Base-by-base conservation (phyloP, 2,888 invertebrate species). In the Agonopterix heracliana region DNA sequence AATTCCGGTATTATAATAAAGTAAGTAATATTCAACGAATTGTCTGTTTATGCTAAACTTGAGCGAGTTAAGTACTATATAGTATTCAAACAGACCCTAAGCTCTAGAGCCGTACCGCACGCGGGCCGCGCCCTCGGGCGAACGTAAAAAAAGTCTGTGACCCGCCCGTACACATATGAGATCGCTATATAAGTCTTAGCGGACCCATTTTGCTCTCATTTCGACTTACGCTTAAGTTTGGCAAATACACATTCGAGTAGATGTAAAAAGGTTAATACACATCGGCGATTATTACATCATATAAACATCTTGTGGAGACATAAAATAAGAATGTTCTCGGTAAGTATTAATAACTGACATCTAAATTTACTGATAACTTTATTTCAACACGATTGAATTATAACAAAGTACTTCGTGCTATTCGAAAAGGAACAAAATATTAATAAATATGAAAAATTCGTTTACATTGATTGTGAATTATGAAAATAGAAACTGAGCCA, bases 101-200 rank as follows among this genome's bases (percentile, higher is more conserved):
- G 41, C 12, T 13, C 2, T 45, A 46, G 13, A 9, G 40, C 43
- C 7, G 26, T 44, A 47, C 35, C 46, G 61, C 64, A 64, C 61
- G 59, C 61, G 67, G 57, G 77, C 84, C 86, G 81, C 87, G 81
- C 87, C 86, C 82, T 81, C 74, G 53, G 73, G 87, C 85, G 87
- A 87, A 84, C 75, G 88, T 82, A 73, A 84, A 87, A 88, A 84
- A 26, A 26, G 74, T 26, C 41, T 81, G 68, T 78, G 79, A 84
- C 87, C 82, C 76, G 87, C 79, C 87, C 87, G 84, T 86, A 87
- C 88, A 87, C 86, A 87, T 81, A 85, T 87, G 87, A 81, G 75
- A 74, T 80, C 70, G 74, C 79, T 87, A 88, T 88, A 88, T 86
- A 88, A 88, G 85, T 72, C 71, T 81, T 84, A 71, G 79, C 84